Evolutionary conservation across 1,140 invertebrate genomes (phyloP).

Genomic region (Drosophila navojoa): DNA sequence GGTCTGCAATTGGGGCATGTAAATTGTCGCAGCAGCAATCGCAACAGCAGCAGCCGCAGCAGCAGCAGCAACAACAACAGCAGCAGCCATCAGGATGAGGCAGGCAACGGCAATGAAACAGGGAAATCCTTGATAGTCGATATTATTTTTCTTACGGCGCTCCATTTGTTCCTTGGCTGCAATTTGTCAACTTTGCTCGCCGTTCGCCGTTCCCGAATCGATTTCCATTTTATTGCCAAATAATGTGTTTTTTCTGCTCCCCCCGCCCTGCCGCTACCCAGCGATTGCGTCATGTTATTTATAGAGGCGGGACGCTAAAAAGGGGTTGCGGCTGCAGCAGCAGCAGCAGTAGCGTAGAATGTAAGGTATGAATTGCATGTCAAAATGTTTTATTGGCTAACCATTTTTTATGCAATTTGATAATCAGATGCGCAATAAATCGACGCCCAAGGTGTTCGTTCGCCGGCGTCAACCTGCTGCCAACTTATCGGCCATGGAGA

Average conservation of each 20-base stretch:
- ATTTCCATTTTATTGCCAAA: conserved; percentile 83
- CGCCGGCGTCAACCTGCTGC: conserved; percentile 12
- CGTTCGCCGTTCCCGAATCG: conserved; percentile 56
- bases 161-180: conserved; percentile 79
- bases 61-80: conserved; percentile 13
- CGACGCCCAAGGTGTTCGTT: conserved; percentile 20
- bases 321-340: conserved; percentile 12
- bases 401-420: conserved; percentile 80
- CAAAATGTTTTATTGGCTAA: conserved; percentile 80
- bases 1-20: conserved; percentile 76
- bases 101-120: conserved; percentile 36
- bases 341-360: conserved; percentile 39
- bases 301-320: conserved; percentile 49
- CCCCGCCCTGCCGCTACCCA: conserved; percentile 23
- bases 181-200: conserved; percentile 77
- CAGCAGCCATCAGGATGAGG: conserved; percentile 28
- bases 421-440: conserved; percentile 79
- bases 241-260: conserved; percentile 59
- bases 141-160: conserved; percentile 81
- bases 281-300: conserved; percentile 82
- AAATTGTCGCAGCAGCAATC: conserved; percentile 65
- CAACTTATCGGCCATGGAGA: conserved; percentile 59
- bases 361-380: conserved; percentile 80
- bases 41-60: no score
- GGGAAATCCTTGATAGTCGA: conserved; percentile 78